Evolutionary conservation across 1,140 invertebrate genomes (phyloP), one percentile per base, ranked within the genome.

Genomic region (Cotesia typhae): DNA sequence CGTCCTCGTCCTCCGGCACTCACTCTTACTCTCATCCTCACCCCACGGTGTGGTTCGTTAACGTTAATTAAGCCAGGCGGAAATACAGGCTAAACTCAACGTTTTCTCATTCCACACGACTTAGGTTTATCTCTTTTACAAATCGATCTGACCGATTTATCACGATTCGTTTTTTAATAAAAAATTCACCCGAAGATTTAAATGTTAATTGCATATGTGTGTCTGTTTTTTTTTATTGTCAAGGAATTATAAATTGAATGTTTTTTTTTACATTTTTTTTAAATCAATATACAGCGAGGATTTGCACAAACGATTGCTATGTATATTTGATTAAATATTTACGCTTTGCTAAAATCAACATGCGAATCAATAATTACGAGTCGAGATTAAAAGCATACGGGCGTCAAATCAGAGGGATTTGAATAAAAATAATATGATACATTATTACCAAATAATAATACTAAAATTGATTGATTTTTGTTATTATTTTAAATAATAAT

Each of bases 321-420:
- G 35, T 60, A 52, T 66, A 74, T 71, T 51, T 63, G 68, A 74
- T 82, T 78, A 79, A 80, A 82, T 81, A 81, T 82, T 80, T 80
- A 76, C 77, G 68, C 67, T 67, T 55, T 73, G 74, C 70, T 75
- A 55, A 52, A 74, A 68, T 38, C 71, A 60, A 75, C 67, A 76
- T 61, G 76, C 70, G 79, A 78, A 79, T 80, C 78, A 80, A 79
- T 80, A 82, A 82, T 82, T 80, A 81, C 78, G 77, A 78, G 41
- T 47, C 6, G 77, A 77, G 76, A 81, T 82, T 79, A 79, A 81
- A 82, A 80, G 76, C 77, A 72, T 72, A 76, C 38, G 71, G 65
- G 71, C 47, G 65, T 52, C 35, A 68, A 57, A 41, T 67, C 63
- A 67, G 65, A 9, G 51, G 3, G 37, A 37, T 36, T 47, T 68